Evolutionary conservation across 2,888 invertebrate genomes (phyloP).

Genomic region (Plebejus anna): DNA sequence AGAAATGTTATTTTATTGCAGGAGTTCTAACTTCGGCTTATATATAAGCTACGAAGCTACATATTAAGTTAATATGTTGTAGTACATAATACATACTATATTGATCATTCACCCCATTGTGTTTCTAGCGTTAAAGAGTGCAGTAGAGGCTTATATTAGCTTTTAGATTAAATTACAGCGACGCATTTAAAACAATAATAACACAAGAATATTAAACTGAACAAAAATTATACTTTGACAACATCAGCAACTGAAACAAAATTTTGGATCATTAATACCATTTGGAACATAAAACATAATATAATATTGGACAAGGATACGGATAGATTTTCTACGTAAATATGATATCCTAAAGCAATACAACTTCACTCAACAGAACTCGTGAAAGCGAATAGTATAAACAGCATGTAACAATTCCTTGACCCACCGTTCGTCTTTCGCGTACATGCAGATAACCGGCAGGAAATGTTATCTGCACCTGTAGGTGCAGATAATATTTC

Average conservation of each 20-base stretch:
- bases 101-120: constrained; percentile 20
- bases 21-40: neutral
- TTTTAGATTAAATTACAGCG: constrained; percentile 23
- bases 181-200: neutral
- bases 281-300: neutral
- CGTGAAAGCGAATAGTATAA: neutral
- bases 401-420: neutral
- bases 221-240: neutral
- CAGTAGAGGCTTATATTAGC: constrained; percentile 22
- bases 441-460: too few relatives aligned
- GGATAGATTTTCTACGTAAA: neutral
- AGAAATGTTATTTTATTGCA: neutral
- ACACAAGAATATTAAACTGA: neutral
- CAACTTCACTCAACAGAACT: neutral
- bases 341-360: neutral
- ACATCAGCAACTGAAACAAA: neutral
- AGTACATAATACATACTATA: neutral
- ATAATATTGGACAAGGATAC: neutral
- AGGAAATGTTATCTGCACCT: too few relatives aligned
- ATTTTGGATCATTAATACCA: neutral
- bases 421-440: neutral
- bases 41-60: neutral
- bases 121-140: constrained; percentile 20
- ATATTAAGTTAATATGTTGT: neutral
- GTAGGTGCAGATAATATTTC: too few relatives aligned